Conservation (phyloP, 1,140 invertebrate genomes). For the Pogonognathellus flavescens region DNA sequence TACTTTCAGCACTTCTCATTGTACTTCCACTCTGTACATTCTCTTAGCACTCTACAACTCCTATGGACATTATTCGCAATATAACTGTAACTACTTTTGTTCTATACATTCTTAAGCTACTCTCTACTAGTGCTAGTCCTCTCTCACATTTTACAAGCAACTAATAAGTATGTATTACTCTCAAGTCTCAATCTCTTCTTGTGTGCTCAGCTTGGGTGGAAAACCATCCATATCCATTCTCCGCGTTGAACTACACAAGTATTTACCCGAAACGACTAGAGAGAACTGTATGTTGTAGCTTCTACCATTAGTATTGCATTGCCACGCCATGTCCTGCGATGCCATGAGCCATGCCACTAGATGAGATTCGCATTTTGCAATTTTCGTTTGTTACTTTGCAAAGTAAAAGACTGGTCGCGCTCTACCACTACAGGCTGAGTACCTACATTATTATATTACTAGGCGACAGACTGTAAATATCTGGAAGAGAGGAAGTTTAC, state of each 20-base stretch:
- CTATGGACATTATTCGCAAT: neutral
- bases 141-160: neutral
- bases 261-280: too few relatives aligned
- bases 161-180: slow-evolving; percentile 39
- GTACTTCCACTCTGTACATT: neutral
- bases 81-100: neutral
- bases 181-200: neutral
- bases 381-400: neutral
- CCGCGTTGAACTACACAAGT: too few relatives aligned
- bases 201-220: neutral
- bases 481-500: neutral
- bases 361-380: slow-evolving; percentile 44
- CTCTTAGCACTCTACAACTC: slow-evolving; percentile 13
- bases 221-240: slow-evolving; percentile 8
- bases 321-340: neutral
- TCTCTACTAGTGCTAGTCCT: neutral
- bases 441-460: neutral
- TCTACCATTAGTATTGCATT: neutral
- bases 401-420: neutral
- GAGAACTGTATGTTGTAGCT: too few relatives aligned
- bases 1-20: neutral
- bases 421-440: too few relatives aligned
- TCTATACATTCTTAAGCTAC: neutral
- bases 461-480: neutral
- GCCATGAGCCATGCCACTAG: neutral